These are phyloP conservation scores for Microtus pennsylvanicus DNA, from an alignment of 2,113 vertebrate species.

Conservation along the genomic window DNA sequence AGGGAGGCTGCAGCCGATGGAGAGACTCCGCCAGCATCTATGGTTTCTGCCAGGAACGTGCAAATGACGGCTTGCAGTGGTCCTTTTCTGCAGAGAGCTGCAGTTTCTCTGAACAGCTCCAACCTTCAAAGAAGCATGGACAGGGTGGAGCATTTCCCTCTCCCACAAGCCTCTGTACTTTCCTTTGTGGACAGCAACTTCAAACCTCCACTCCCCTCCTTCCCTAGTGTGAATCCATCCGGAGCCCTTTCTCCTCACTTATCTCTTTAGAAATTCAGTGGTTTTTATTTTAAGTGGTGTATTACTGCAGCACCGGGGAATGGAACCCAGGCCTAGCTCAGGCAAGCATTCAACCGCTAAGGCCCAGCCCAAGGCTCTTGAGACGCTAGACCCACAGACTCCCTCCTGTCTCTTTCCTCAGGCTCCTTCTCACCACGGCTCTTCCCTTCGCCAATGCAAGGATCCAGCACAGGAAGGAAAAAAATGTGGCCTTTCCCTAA, in stretches of 20 bases:
- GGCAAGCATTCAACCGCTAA: neutral
- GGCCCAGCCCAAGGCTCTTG: neutral
- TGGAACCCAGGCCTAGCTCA: neutral
- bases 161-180: neutral
- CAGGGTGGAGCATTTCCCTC: no score
- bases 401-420: neutral
- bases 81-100: neutral
- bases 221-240: rapidly evolving
- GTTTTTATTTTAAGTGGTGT: neutral
- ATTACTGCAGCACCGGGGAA: neutral
- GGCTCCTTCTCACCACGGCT: neutral
- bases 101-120: neutral
- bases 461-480: neutral
- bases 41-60: neutral
- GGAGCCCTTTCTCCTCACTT: neutral
- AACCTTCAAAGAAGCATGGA: neutral
- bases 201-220: neutral
- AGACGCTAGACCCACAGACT: rapidly evolving
- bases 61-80: rapidly evolving
- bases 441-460: neutral
- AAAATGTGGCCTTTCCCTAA: neutral
- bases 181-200: neutral
- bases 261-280: neutral
- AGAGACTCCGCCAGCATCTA: neutral
- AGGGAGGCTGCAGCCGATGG: neutral